Evolutionary conservation across 2,797 vertebrate species (phyloP), one percentile per base, ranked within the genome.

Genomic region (Chanos chanos): DNA sequence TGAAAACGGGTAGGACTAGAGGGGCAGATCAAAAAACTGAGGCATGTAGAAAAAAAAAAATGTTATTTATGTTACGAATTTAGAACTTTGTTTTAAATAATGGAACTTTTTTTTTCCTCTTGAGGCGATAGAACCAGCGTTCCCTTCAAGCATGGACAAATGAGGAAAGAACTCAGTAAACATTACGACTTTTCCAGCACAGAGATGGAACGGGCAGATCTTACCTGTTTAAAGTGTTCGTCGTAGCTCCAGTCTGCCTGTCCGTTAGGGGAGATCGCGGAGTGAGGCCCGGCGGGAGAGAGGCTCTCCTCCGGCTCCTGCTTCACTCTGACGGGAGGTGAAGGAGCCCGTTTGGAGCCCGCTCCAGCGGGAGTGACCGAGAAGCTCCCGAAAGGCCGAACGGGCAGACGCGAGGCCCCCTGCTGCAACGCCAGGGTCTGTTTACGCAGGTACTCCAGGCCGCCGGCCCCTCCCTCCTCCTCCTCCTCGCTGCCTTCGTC

Each of bases 211-310:
- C n/a, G n/a, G n/a, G n/a, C n/a, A 4, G 53, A 53, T 87, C 92
- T 88, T 73, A 98, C 96, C 93, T 94, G 94, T 83, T 93, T 94
- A 76, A 95, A 91, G 64, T 92, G 92, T 59, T 96, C 93, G 0
- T 97, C 94, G 71, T 87, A 83, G 66, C 85, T 86, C 93, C 94
- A 97, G 75, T 82, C 85, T 0, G 85, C 86, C 22, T 90, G 93
- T 41, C 87, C 91, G 0, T 91, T 86, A 0, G 89, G 77, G n/a
- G 91, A 88, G 10, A 84, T 31, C 0, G 83, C 71, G 1, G 88
- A 86, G 0, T 86, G 84, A 5, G 83, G 82, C 34, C 77, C 89
- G 5, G 74, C 88, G 0, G 89, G 88, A 24, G 87, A 89, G 40
- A 81, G 82, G 51, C 82, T 92, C 79, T 93, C 92, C 0, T 93